phyloP scores from a whole-genome alignment of 2,888 invertebrate species.

The Bombylius major region DNA sequence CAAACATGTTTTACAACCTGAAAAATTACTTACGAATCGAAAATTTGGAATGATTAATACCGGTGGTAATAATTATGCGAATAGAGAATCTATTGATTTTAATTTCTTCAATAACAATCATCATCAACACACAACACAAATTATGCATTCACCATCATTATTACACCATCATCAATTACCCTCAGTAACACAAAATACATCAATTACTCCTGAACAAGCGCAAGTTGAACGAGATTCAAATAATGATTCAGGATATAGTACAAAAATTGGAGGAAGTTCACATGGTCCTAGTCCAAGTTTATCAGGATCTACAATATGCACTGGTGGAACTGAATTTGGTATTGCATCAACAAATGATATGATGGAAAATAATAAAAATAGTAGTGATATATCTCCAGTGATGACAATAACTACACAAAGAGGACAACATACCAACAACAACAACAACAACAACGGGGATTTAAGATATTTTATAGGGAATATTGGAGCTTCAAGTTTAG shows the following conservation, averaged over 20 bases:
- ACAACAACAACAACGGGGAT: conserved; percentile 10
- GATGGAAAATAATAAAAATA: conserved; percentile 8
- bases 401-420: background rate
- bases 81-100: conserved; percentile 10
- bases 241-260: conserved; percentile 77
- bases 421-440: conserved; percentile 3
- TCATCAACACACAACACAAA: conserved; percentile 12
- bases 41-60: conserved; percentile 7
- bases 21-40: conserved; percentile 15
- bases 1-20: conserved; percentile 2
- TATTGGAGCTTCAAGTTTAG: conserved; percentile 54
- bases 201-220: conserved; percentile 17
- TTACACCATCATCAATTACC: conserved; percentile 1
- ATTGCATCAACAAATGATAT: background rate
- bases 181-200: conserved; percentile 12
- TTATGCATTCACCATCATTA: conserved; percentile 12
- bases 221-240: conserved; percentile 53
- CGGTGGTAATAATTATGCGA: background rate
- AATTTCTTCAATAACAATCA: conserved; percentile 10
- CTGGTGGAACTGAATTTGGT: background rate
- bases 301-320: conserved; percentile 37
- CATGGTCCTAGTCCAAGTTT: conserved; percentile 66
- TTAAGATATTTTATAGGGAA: conserved; percentile 21
- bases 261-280: conserved; percentile 66
- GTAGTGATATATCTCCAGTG: background rate